Conservation (phyloP, 2,113 vertebrate genomes). For the Centropus unirufus region DNA sequence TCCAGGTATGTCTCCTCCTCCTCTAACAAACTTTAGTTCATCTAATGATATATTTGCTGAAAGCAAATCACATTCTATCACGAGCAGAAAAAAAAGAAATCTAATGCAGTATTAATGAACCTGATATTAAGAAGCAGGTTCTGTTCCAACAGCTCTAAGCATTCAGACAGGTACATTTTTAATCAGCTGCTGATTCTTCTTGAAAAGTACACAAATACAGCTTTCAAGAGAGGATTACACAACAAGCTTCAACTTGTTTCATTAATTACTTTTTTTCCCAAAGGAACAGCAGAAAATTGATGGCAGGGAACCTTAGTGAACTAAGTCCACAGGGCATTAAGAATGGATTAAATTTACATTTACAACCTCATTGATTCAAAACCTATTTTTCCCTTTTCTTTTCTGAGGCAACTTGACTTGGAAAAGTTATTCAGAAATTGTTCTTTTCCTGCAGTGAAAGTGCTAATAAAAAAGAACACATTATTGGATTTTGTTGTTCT, state of each 20-base stretch:
- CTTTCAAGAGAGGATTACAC: conserved; percentile 63
- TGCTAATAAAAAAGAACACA: background rate
- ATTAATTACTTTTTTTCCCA: conserved; percentile 61
- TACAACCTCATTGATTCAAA: conserved; percentile 43
- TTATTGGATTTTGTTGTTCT: conserved; percentile 8
- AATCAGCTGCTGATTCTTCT: conserved; percentile 49
- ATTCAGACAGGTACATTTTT: conserved; percentile 36
- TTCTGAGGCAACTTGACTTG: conserved; percentile 2
- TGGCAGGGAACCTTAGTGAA: conserved; percentile 37
- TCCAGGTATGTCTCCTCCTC: background rate
- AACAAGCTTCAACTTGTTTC: conserved; percentile 63
- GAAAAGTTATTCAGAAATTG: conserved; percentile 35
- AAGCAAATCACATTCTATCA: background rate
- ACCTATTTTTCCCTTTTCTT: background rate
- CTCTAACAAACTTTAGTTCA: background rate
- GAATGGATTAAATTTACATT: conserved; percentile 64
- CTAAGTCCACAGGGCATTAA: background rate
- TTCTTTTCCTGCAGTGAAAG: conserved; percentile 1
- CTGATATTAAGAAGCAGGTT: conserved; percentile 25
- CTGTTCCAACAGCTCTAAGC: conserved; percentile 39
- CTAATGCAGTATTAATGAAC: conserved; percentile 30
- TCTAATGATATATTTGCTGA: background rate
- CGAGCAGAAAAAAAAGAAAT: fast-evolving
- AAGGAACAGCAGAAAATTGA: conserved; percentile 36
- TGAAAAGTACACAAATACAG: conserved; percentile 48